Conservation (phyloP, 2,888 invertebrate genomes). For the Drosophila antonietae region DNA sequence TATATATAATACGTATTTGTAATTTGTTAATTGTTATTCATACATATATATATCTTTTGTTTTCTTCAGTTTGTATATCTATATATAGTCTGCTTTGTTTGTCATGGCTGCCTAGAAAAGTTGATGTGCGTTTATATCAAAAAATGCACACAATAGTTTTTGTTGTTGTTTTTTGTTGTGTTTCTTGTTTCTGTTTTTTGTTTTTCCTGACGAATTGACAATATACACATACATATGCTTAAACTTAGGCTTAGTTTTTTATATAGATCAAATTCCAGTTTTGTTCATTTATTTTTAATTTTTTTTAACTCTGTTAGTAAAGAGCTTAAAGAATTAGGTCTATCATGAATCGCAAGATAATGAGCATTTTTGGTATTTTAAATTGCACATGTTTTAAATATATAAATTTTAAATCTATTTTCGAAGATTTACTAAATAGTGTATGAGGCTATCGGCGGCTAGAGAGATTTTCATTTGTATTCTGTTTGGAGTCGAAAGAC, state of each 20-base stretch:
- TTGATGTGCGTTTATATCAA: slow-evolving; percentile 29
- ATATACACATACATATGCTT: slow-evolving; percentile 37
- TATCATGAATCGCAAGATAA: neutral
- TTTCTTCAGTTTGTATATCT: slow-evolving; percentile 14
- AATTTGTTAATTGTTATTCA: slow-evolving; percentile 14
- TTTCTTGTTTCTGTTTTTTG: neutral
- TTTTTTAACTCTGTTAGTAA: slow-evolving; percentile 1
- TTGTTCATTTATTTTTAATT: slow-evolving; percentile 12
- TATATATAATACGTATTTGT: slow-evolving; percentile 62
- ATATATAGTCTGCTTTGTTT: slow-evolving; percentile 43
- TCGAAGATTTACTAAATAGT: neutral
- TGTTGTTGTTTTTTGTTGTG: neutral
- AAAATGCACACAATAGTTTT: slow-evolving; percentile 46
- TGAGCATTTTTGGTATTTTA: neutral
- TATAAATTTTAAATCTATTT: neutral
- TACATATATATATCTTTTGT: slow-evolving; percentile 34
- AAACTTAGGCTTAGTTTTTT: slow-evolving; percentile 46
- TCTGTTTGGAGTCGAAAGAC: too few species aligned
- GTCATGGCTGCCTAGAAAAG: slow-evolving; percentile 50
- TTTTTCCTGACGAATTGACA: slow-evolving; percentile 65
- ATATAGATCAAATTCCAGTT: slow-evolving; percentile 54
- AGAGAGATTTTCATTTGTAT: too few species aligned
- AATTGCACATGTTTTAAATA: too few species aligned
- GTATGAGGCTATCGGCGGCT: neutral
- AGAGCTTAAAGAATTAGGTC: neutral